Evolutionary conservation across 2,888 invertebrate species (phyloP).

Genomic region (Tigriopus californicus): DNA sequence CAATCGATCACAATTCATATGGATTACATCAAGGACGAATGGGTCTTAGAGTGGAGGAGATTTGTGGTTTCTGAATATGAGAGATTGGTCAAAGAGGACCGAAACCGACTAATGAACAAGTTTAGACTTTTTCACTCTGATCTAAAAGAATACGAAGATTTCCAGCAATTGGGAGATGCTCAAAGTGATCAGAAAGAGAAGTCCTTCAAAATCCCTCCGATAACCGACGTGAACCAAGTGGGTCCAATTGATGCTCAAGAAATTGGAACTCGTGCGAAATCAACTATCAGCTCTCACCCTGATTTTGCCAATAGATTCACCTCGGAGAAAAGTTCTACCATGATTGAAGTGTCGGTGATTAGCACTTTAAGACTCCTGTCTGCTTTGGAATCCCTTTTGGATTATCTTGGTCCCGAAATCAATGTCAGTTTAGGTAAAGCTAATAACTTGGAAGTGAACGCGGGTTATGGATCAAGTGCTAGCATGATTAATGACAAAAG

Average conservation of each 20-base stretch:
- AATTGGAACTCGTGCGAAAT: too few species aligned
- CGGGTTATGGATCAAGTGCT: background rate
- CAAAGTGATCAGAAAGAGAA: too few species aligned
- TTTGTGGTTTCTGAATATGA: background rate
- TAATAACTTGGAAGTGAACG: constrained; percentile 2
- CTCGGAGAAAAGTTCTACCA: too few species aligned
- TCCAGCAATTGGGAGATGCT: too few species aligned
- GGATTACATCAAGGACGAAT: background rate
- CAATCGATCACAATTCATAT: background rate
- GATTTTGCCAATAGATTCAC: too few species aligned
- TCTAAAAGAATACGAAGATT: background rate
- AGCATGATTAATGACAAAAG: background rate
- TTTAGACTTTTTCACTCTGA: background rate
- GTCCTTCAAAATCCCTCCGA: too few species aligned
- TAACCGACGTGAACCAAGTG: too few species aligned
- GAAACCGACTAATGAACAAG: background rate
- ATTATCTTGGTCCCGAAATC: background rate
- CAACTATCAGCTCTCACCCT: too few species aligned
- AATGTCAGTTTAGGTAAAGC: background rate
- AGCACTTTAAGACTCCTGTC: constrained; percentile 3
- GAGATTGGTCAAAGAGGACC: background rate
- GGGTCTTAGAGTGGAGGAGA: background rate
- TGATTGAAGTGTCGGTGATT: background rate
- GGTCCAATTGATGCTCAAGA: too few species aligned
- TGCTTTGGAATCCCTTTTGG: background rate